Percentiles rank a stretch among this genome's conserved stretches.
phyloP scores from a whole-genome alignment of 92 coral and sea anemone genomes.

The Phenganax marumi region DNA sequence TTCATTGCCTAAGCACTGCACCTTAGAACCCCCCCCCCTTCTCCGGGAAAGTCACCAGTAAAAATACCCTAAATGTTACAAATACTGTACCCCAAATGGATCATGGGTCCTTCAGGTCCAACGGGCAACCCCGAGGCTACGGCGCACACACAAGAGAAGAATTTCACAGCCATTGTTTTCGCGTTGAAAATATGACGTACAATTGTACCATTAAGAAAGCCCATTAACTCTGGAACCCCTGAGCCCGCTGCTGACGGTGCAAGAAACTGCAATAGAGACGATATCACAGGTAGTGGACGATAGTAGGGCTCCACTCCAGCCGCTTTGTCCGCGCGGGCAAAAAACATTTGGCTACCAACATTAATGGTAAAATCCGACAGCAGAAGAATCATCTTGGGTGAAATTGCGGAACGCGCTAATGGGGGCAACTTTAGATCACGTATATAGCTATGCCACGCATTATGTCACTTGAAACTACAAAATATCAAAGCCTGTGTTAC shows the following conservation, averaged over 20 bases:
- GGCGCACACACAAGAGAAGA: slow-evolving; percentile 96
- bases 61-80: background rate
- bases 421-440: no score
- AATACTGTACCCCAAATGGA: slow-evolving; percentile 82
- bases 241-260: slow-evolving; percentile 97
- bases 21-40: no score
- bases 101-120: slow-evolving; percentile 99
- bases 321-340: background rate
- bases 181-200: slow-evolving; percentile 91
- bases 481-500: no score
- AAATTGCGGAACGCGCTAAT: no score
- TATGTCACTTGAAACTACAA: no score
- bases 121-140: slow-evolving; percentile 95
- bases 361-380: no score
- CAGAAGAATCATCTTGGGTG: no score
- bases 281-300: background rate
- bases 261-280: slow-evolving; percentile 57
- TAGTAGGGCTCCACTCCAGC: background rate
- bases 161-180: slow-evolving; percentile 90
- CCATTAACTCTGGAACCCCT: slow-evolving; percentile 93
- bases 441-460: no score
- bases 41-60: background rate
- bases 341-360: no score
- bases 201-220: slow-evolving; percentile 95
- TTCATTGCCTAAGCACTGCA: no score